Evolutionary conservation across 2,797 vertebrate species (phyloP).

Genomic region (Paedocypris micromegethes): DNA sequence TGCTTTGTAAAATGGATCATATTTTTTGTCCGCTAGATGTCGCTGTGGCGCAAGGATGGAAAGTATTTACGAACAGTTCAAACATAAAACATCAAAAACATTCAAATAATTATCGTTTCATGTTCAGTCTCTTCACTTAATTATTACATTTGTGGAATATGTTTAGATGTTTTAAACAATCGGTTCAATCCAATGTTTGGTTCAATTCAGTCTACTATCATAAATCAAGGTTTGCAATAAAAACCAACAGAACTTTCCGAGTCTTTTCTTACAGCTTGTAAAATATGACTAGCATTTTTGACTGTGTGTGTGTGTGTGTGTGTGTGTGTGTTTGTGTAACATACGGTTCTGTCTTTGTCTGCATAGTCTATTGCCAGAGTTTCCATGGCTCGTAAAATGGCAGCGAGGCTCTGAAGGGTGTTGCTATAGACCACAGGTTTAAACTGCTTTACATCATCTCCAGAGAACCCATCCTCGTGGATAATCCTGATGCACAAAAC

Average conservation of each 20-base stretch:
- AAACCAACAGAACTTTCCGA: too few relatives aligned
- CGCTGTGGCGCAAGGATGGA: constrained; percentile 21
- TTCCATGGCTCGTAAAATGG: constrained; percentile 95
- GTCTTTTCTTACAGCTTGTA: background rate
- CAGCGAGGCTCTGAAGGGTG: constrained; percentile 94
- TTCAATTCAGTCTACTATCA: too few relatives aligned
- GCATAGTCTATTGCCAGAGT: constrained; percentile 90
- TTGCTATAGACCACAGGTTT: constrained; percentile 98
- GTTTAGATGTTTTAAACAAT: too few relatives aligned
- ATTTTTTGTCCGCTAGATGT: constrained; percentile 40
- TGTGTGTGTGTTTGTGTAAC: constrained; percentile 49
- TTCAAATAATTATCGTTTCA: background rate
- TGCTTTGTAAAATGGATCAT: background rate
- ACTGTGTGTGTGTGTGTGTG: background rate
- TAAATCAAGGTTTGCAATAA: too few relatives aligned
- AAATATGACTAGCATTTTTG: background rate
- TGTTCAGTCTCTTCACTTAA: background rate
- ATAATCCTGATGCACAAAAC: constrained; percentile 81
- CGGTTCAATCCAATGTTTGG: too few relatives aligned
- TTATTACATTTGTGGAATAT: too few relatives aligned
- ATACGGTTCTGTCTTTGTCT: constrained; percentile 87
- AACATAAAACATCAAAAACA: background rate
- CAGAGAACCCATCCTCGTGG: constrained; percentile 96
- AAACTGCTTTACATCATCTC: constrained; percentile 95
- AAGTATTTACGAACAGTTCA: too few relatives aligned